Evolutionary conservation across 2,113 vertebrate species (phyloP).

Genomic region (Microcebus jonahi): DNA sequence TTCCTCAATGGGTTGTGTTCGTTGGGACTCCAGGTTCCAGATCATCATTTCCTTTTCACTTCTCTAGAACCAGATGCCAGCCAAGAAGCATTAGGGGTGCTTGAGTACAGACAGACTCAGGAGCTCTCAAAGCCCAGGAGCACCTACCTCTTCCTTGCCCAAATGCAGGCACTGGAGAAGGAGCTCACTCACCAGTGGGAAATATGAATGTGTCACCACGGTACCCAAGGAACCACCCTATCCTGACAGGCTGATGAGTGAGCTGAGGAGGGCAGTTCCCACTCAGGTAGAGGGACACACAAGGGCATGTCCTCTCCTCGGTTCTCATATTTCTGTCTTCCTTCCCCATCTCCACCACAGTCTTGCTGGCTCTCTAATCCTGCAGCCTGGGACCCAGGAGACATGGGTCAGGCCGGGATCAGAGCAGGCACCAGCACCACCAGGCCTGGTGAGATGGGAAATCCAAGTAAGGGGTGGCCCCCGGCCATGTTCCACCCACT

Average conservation of each 20-base stretch:
- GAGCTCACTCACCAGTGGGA: not conserved
- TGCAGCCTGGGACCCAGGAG: not conserved
- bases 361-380: not conserved
- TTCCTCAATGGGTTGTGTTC: not conserved
- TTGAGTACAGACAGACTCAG: not conserved
- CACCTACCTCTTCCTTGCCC: not conserved
- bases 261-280: not conserved
- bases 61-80: not conserved
- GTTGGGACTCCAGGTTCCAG: not conserved
- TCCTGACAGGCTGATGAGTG: not conserved
- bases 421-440: not conserved
- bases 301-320: not conserved
- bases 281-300: not conserved
- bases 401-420: not conserved
- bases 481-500: not conserved
- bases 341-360: not conserved
- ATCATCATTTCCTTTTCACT: not conserved
- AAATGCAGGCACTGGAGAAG: not conserved
- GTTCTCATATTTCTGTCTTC: not conserved
- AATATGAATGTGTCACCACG: not conserved
- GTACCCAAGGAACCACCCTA: not conserved
- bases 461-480: not conserved
- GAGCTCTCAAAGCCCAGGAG: not conserved
- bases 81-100: not conserved
- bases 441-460: not conserved